Evolutionary conservation across 2,888 invertebrate genomes (phyloP), one percentile per base, ranked within the genome.

Genomic region (Gastracanthus pulcherrimus): DNA sequence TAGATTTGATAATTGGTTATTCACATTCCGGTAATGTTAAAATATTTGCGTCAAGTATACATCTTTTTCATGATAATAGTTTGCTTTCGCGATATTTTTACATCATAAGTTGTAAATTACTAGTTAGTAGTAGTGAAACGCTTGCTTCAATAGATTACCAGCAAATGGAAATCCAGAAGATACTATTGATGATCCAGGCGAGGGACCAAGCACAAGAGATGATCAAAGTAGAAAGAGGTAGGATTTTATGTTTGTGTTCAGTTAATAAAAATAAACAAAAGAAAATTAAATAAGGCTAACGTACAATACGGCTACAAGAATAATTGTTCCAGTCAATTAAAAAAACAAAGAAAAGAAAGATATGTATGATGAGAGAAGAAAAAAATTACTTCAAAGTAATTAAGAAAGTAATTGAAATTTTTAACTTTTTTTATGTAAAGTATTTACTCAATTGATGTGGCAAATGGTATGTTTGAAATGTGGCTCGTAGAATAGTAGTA

Each of bases 61-160:
- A 38, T 66, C 11, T 60, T 16, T 31, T 69, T 29, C 36, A 38
- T 36, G 34, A 23, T 34, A 26, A 62, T 29, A 72, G 23, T 23
- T 29, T 29, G 76, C 76, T 77, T 69, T n/a, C 45, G 69, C 29
- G 48, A 34, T 23, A 41, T 29, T n/a, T 23, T 41, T 23, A 64
- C 45, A 45, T 80, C 48, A 55, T 70, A 51, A 76, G 41, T 58
- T 80, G 82, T 82, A 75, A 80, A 66, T 66, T 82, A 84, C 76
- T 84, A 83, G 82, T 83, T 79, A 69, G 72, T 72, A 67, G 88
- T 90, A 89, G 90, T 89, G 88, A 89, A 89, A 87, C 87, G 87
- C 89, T 89, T 88, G 89, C 86, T 87, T 87, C 85, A 84, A 88
- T 88, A 91, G 91, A 88, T 90, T 86, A 70, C 71, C 85, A 9